Percentiles rank a stretch among this genome's conserved stretches.
Evolutionary conservation across 1,140 invertebrate species (phyloP).

Genomic region (Zaprionus africanus): DNA sequence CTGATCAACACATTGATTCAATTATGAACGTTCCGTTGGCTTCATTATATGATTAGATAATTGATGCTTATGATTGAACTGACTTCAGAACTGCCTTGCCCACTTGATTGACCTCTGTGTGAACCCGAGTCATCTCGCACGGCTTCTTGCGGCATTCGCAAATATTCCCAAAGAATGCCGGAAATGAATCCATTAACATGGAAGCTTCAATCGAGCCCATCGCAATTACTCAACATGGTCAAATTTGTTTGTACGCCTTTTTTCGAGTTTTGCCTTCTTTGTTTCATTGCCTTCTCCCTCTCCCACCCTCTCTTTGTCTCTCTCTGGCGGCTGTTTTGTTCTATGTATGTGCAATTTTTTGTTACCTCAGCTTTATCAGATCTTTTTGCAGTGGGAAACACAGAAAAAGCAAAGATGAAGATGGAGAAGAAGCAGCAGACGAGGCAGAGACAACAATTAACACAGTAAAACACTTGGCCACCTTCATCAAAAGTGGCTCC

Average conservation of each 20-base stretch:
- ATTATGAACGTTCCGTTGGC: background rate
- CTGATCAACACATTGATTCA: background rate
- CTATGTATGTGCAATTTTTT: constrained; percentile 47
- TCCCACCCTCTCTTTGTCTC: background rate
- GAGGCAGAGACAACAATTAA: constrained; percentile 70
- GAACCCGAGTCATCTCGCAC: background rate
- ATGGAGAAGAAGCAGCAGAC: constrained; percentile 19
- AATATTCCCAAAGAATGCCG: constrained; percentile 34
- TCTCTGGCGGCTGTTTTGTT: constrained; percentile 18
- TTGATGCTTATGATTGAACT: background rate
- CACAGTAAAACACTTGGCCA: constrained; percentile 60
- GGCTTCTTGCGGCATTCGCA: background rate
- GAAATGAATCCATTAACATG: constrained; percentile 37
- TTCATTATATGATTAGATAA: no score
- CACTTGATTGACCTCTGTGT: background rate
- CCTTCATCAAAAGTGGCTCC: constrained; percentile 52
- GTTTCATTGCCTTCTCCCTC: constrained; percentile 7
- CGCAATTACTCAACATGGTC: constrained; percentile 42
- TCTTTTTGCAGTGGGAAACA: constrained; percentile 28
- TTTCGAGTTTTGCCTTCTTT: constrained; percentile 28
- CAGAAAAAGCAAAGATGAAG: constrained; percentile 36
- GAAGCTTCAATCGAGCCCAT: constrained; percentile 21
- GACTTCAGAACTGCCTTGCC: background rate
- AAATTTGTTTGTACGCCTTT: constrained; percentile 14
- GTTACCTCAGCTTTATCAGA: constrained; percentile 48